Evolutionary conservation across 2,797 vertebrate genomes (phyloP).

Genomic region (Antennarius maculatus): DNA sequence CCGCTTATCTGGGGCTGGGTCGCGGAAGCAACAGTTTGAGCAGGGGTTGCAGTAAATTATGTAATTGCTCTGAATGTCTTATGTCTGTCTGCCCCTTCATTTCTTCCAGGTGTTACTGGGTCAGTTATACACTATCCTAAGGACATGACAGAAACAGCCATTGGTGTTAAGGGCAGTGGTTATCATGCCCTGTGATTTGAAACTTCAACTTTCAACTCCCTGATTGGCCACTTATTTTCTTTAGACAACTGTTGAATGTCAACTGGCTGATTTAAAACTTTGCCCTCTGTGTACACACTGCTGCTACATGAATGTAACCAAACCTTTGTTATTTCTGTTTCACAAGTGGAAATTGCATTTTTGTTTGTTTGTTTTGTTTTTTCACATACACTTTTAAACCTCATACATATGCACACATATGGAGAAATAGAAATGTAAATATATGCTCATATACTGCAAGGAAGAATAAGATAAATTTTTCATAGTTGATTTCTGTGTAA

Average conservation of each 20-base stretch:
- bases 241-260: not conserved
- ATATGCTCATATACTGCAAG: not conserved
- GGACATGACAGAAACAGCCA: slow-evolving; percentile 32
- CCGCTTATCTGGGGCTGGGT: too few relatives aligned
- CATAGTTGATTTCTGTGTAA: too few relatives aligned
- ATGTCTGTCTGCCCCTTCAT: slow-evolving; percentile 2
- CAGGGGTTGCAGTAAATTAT: too few relatives aligned
- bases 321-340: not conserved
- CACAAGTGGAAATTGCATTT: not conserved
- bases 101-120: slow-evolving; percentile 73
- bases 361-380: slow-evolving; percentile 4
- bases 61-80: too few relatives aligned
- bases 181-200: slow-evolving; percentile 45
- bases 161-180: slow-evolving; percentile 7
- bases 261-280: not conserved
- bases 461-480: too few relatives aligned
- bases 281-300: not conserved
- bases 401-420: not conserved
- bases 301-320: slow-evolving; percentile 8
- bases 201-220: too few relatives aligned
- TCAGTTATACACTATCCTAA: slow-evolving; percentile 78
- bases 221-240: not conserved
- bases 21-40: too few relatives aligned
- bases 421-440: not conserved
- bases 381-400: not conserved